phyloP scores from a whole-genome alignment of 1,140 invertebrate species.

The Scaptomyza pallida region DNA sequence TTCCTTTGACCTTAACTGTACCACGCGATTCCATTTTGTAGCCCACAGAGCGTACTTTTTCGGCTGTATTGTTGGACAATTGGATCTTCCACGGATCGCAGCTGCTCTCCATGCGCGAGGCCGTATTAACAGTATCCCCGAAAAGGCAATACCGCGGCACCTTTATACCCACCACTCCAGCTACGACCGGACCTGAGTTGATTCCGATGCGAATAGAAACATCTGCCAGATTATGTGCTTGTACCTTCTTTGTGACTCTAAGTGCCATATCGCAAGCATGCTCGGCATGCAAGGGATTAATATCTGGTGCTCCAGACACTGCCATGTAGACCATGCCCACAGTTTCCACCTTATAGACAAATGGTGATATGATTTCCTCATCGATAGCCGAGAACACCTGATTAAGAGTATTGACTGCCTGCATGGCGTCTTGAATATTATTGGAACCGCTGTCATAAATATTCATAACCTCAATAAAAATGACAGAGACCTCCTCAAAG shows the following conservation, averaged over 20 bases:
- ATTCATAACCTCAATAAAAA: conserved; percentile 85
- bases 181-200: conserved; percentile 91
- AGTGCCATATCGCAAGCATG: conserved; percentile 91
- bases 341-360: conserved; percentile 91
- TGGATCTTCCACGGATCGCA: conserved; percentile 83
- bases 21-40: conserved; percentile 89
- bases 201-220: conserved; percentile 89
- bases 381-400: conserved; percentile 93
- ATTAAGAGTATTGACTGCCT: conserved; percentile 92
- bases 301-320: conserved; percentile 92
- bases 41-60: conserved; percentile 80
- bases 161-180: conserved; percentile 90
- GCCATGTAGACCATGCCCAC: conserved; percentile 95
- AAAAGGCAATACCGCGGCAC: conserved; percentile 92
- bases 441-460: conserved; percentile 72
- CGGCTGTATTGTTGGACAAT: conserved; percentile 78
- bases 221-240: conserved; percentile 85
- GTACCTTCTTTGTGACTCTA: conserved; percentile 87
- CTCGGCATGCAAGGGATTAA: conserved; percentile 90
- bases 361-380: conserved; percentile 78
- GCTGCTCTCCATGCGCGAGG: conserved; percentile 90
- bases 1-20: conserved; percentile 91
- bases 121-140: conserved; percentile 95
- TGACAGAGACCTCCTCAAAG: conserved; percentile 85
- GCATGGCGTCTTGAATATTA: conserved; percentile 90